These are phyloP conservation scores for Cyrtonyx montezumae DNA, from an alignment of 2,113 vertebrate genomes.

Conservation along the genomic window DNA sequence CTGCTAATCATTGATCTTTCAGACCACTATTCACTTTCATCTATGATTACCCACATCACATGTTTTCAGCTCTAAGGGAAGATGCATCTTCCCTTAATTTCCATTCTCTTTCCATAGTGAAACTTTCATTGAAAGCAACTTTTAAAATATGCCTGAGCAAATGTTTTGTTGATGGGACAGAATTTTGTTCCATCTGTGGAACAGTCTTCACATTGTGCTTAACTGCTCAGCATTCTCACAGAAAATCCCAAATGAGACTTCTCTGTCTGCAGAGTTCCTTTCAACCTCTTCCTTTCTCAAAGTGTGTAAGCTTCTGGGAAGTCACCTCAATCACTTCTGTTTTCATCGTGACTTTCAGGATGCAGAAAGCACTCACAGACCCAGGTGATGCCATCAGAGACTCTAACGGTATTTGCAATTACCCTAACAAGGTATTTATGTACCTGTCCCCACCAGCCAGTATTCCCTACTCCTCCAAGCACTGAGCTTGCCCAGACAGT, in stretches of 20 bases:
- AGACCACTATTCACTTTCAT: background rate
- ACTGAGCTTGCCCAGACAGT: background rate
- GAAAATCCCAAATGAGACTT: background rate
- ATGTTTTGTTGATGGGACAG: background rate
- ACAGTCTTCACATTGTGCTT: background rate
- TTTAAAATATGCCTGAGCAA: background rate
- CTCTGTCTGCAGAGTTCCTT: background rate
- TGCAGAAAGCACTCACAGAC: background rate
- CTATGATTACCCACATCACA: background rate
- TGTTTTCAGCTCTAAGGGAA: background rate
- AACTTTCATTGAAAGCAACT: background rate
- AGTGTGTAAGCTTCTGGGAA: background rate
- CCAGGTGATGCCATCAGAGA: background rate
- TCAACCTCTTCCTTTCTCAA: background rate
- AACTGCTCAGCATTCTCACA: background rate
- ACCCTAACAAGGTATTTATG: background rate
- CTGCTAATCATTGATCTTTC: background rate
- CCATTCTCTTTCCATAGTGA: background rate
- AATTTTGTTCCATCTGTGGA: background rate
- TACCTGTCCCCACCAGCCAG: background rate
- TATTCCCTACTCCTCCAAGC: background rate
- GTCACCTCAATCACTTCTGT: background rate
- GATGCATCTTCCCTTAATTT: background rate
- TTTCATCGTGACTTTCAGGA: background rate
- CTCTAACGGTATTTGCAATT: background rate